Percentiles rank a stretch among this genome's conserved stretches.
Evolutionary conservation across 2,113 vertebrate genomes (phyloP).

Genomic region (Apteryx owenii): DNA sequence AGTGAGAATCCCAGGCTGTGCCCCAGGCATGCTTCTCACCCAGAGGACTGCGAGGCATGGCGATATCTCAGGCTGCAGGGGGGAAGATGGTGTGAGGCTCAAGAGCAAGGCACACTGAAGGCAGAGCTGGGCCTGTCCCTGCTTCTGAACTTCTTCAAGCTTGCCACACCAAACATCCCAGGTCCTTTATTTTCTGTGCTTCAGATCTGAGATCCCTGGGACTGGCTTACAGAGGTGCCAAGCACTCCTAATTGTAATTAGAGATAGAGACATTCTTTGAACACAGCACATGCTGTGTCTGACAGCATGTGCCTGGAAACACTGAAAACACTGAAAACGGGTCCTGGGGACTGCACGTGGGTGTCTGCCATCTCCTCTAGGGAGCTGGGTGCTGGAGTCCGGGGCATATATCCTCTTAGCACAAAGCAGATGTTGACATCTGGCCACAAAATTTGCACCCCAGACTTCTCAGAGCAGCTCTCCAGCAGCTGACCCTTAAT

Average conservation of each 20-base stretch:
- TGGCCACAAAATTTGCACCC: background rate
- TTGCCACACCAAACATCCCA: background rate
- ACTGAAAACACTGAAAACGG: background rate
- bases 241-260: background rate
- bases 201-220: background rate
- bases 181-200: background rate
- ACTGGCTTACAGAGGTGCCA: fast-evolving
- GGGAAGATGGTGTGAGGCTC: background rate
- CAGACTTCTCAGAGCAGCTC: background rate
- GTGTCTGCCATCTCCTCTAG: background rate
- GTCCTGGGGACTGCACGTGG: background rate
- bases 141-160: background rate
- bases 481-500: background rate
- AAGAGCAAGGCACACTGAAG: fast-evolving
- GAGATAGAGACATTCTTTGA: slow-evolving; percentile 6
- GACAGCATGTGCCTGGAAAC: background rate
- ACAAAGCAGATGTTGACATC: background rate
- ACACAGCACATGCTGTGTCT: background rate
- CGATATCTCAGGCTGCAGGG: background rate
- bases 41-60: fast-evolving
- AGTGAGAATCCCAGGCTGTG: background rate
- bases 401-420: too few relatives aligned
- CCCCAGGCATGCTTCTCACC: background rate
- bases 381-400: background rate
- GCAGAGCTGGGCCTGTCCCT: background rate